These are phyloP conservation scores for Pteropus alecto DNA, from an alignment of 2,113 vertebrate species.

Conservation along the genomic window DNA sequence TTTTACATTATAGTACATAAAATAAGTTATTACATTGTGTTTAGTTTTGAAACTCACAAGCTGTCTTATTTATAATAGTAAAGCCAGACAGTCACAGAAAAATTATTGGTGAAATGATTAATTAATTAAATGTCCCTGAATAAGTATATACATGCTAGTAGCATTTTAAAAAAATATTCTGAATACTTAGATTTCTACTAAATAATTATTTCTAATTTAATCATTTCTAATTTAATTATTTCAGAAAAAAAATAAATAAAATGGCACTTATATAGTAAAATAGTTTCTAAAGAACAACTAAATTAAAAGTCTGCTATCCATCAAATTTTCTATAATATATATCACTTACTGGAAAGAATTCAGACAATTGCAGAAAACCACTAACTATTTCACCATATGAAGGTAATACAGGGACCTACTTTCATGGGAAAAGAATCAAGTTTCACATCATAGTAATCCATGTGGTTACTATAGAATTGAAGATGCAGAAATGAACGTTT, in stretches of 20 bases:
- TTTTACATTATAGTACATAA: constrained; percentile 6
- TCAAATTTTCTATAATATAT: background rate
- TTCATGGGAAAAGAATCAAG: background rate
- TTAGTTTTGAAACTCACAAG: background rate
- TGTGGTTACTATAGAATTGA: background rate
- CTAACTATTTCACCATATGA: background rate
- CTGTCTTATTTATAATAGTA: background rate
- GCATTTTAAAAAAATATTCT: background rate
- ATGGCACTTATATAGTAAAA: background rate
- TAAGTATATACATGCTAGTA: background rate
- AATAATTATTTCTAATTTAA: background rate
- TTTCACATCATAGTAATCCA: background rate
- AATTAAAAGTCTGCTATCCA: background rate
- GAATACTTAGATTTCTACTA: background rate
- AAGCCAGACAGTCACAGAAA: background rate
- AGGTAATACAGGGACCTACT: background rate
- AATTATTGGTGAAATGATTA: background rate
- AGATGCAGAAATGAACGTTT: background rate
- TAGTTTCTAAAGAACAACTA: background rate
- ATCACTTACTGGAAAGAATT: background rate
- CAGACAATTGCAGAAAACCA: background rate
- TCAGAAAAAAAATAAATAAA: constrained; percentile 3
- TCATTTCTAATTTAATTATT: constrained; percentile 14
- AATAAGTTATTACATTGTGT: background rate
- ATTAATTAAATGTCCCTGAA: background rate